Evolutionary conservation across 2,113 vertebrate genomes (phyloP).

Genomic region (Salminus brasiliensis): DNA sequence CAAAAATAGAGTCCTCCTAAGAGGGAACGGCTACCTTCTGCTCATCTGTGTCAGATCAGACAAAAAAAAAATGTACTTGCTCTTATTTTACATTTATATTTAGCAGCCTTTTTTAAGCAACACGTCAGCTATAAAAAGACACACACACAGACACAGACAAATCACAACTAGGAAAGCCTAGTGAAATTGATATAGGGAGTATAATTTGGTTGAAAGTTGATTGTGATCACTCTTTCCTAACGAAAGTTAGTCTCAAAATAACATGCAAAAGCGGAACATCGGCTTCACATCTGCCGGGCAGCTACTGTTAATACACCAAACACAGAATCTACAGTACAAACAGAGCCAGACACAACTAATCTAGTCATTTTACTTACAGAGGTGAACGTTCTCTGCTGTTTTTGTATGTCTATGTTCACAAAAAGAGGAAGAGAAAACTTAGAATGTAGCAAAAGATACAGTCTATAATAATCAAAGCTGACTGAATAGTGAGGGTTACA

Average conservation of each 20-base stretch:
- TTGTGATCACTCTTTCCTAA: not conserved
- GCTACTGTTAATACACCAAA: slow-evolving; percentile 43
- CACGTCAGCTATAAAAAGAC: not conserved
- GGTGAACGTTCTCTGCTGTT: slow-evolving; percentile 33
- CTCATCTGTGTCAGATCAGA: slow-evolving; percentile 21
- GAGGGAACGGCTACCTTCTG: slow-evolving; percentile 14
- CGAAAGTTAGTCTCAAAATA: slow-evolving; percentile 37
- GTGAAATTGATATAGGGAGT: not conserved
- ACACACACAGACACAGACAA: slow-evolving; percentile 1
- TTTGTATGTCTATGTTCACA: slow-evolving; percentile 50
- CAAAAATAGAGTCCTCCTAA: slow-evolving; percentile 40
- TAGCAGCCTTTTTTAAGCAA: slow-evolving; percentile 5
- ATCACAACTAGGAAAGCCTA: slow-evolving; percentile 15
- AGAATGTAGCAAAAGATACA: slow-evolving; percentile 18
- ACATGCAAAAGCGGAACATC: slow-evolving; percentile 25
- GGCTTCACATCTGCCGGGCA: not conserved
- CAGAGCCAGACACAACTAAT: slow-evolving; percentile 42
- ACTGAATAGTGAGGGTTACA: no score
- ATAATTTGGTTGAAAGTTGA: not conserved
- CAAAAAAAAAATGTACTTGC: not conserved
- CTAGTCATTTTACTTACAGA: slow-evolving; percentile 57
- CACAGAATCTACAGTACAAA: slow-evolving; percentile 34
- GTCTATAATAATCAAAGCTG: slow-evolving; percentile 12
- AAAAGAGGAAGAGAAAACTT: slow-evolving; percentile 34
- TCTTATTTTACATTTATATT: slow-evolving; percentile 13